Evolutionary conservation across 2,113 vertebrate species (phyloP).

Genomic region (Cebus imitator): DNA sequence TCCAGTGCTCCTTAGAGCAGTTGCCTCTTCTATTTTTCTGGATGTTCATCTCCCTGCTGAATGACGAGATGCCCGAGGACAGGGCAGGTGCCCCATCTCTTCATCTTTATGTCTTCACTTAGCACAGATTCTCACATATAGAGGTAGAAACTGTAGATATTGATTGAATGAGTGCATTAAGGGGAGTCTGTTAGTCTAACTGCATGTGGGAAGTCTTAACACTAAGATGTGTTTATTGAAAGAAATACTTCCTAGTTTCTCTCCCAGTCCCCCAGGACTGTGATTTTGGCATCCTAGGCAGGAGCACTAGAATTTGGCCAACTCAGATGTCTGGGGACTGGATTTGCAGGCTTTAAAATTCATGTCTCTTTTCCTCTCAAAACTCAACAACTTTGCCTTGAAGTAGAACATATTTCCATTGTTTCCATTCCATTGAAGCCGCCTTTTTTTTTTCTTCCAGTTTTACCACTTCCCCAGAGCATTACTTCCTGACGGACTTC

Average conservation of each 20-base stretch:
- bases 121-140: neutral
- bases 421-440: neutral
- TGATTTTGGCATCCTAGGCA: neutral
- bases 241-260: neutral
- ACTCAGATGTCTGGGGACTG: neutral
- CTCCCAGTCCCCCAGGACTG: accelerated
- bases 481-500: neutral
- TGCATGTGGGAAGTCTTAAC: neutral
- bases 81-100: neutral
- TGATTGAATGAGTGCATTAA: neutral
- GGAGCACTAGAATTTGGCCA: neutral
- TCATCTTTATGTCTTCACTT: neutral
- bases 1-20: neutral
- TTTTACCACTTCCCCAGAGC: neutral
- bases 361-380: neutral
- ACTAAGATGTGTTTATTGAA: neutral
- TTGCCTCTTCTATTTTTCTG: neutral
- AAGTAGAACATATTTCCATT: neutral
- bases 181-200: neutral
- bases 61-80: neutral
- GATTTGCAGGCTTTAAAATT: slow-evolving; percentile 7
- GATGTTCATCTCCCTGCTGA: neutral
- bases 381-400: neutral
- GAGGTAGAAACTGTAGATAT: neutral
- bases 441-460: neutral